These are phyloP conservation scores for Halcyon badia DNA, from an alignment of 2,797 vertebrate genomes.

Conservation along the genomic window DNA sequence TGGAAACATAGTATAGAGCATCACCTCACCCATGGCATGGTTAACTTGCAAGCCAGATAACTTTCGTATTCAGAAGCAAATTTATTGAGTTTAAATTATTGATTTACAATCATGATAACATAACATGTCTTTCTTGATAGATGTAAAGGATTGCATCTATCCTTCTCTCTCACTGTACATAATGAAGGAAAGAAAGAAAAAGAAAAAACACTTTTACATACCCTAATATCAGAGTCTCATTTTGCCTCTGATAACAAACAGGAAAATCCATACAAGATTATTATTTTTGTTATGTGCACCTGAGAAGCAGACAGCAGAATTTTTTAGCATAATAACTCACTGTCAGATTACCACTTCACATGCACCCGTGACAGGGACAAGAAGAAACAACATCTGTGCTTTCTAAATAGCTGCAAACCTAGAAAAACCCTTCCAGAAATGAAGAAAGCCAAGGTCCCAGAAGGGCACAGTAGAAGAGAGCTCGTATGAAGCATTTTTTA, in stretches of 20 bases:
- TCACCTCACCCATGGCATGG: background rate
- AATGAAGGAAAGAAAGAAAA: background rate
- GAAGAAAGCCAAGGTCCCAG: background rate
- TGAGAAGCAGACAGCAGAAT: constrained; percentile 27
- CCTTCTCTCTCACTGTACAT: background rate
- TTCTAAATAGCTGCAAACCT: constrained; percentile 30
- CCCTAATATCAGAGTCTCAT: background rate
- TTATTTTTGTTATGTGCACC: constrained; percentile 9
- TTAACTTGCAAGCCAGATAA: background rate
- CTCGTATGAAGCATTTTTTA: background rate
- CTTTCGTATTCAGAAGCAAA: background rate
- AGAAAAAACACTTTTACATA: background rate
- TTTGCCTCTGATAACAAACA: constrained; percentile 8
- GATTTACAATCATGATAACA: background rate
- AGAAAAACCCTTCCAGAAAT: background rate
- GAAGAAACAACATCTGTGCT: constrained; percentile 8
- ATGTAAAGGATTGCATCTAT: background rate
- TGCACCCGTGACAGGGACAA: background rate
- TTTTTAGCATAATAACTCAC: constrained; percentile 46
- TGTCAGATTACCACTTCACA: background rate
- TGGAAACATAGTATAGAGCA: background rate
- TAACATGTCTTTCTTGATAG: background rate
- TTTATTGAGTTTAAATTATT: background rate
- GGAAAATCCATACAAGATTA: constrained; percentile 23
- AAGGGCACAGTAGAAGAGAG: background rate